phyloP scores from a whole-genome alignment of 1,140 invertebrate species.

The Pectinophora gossypiella region DNA sequence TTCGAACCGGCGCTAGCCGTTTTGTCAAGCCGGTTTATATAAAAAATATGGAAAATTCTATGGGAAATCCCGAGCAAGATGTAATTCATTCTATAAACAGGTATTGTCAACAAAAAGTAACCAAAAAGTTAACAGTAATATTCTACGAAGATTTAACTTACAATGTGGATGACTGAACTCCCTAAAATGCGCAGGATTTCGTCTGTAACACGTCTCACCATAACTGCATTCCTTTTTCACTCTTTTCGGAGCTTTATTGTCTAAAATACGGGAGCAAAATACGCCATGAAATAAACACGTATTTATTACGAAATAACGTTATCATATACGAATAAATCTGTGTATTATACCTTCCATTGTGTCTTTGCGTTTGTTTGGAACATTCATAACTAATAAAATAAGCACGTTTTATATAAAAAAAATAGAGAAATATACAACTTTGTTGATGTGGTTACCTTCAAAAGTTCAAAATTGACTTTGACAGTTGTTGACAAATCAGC shows the following conservation, averaged over 20 bases:
- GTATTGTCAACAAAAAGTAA: background rate
- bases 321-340: slow-evolving; percentile 3
- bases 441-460: background rate
- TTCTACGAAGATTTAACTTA: slow-evolving; percentile 53
- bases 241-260: slow-evolving; percentile 35
- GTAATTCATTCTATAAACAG: background rate
- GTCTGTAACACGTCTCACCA: slow-evolving; percentile 85
- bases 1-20: too few relatives aligned
- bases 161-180: slow-evolving; percentile 88
- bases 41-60: too few relatives aligned
- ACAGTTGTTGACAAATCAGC: too few relatives aligned
- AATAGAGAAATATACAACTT: background rate
- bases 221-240: slow-evolving; percentile 79
- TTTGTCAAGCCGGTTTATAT: too few relatives aligned
- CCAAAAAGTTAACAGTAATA: background rate
- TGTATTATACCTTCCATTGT: slow-evolving; percentile 29
- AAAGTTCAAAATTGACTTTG: background rate
- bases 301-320: background rate
- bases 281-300: background rate
- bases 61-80: too few relatives aligned
- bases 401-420: background rate
- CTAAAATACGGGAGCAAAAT: slow-evolving; percentile 27
- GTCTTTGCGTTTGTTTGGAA: slow-evolving; percentile 30
- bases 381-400: slow-evolving; percentile 23
- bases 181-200: slow-evolving; percentile 88